Percentiles rank a stretch among this genome's conserved stretches.
Evolutionary conservation across 2,797 vertebrate genomes (phyloP).

Genomic region (Neosalanx taihuensis): DNA sequence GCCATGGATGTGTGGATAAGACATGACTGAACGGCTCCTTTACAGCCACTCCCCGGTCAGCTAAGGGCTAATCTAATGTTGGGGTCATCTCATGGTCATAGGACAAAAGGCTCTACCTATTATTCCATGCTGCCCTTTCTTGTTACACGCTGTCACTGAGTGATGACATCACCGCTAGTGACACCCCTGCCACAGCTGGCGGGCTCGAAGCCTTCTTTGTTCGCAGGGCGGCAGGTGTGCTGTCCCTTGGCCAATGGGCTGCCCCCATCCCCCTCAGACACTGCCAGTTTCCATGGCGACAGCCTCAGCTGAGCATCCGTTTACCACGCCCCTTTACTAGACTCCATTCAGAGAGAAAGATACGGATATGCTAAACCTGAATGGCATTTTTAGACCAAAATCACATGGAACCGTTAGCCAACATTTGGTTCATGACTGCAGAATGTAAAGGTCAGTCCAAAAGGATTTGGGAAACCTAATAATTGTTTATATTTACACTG

Average conservation of each 20-base stretch:
- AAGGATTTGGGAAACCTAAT: not conserved
- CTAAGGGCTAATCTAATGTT: not conserved
- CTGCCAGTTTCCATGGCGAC: slow-evolving; percentile 72
- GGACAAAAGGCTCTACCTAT: not conserved
- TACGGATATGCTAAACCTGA: not conserved
- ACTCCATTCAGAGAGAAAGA: slow-evolving; percentile 26
- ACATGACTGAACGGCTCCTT: not conserved
- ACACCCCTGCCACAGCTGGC: slow-evolving; percentile 46
- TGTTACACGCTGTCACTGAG: not conserved
- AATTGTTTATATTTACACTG: not conserved
- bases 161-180: slow-evolving; percentile 15
- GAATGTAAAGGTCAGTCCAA: not conserved
- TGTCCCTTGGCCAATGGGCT: slow-evolving; percentile 57
- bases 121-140: not conserved
- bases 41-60: not conserved
- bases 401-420: not conserved
- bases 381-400: not conserved
- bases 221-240: slow-evolving; percentile 68
- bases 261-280: slow-evolving; percentile 57
- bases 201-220: slow-evolving; percentile 50
- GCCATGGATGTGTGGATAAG: not conserved
- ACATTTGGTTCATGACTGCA: not conserved
- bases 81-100: no score
- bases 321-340: slow-evolving; percentile 39
- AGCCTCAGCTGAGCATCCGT: slow-evolving; percentile 62